phyloP scores from a whole-genome alignment of 2,113 vertebrate genomes.

The Colaptes auratus region DNA sequence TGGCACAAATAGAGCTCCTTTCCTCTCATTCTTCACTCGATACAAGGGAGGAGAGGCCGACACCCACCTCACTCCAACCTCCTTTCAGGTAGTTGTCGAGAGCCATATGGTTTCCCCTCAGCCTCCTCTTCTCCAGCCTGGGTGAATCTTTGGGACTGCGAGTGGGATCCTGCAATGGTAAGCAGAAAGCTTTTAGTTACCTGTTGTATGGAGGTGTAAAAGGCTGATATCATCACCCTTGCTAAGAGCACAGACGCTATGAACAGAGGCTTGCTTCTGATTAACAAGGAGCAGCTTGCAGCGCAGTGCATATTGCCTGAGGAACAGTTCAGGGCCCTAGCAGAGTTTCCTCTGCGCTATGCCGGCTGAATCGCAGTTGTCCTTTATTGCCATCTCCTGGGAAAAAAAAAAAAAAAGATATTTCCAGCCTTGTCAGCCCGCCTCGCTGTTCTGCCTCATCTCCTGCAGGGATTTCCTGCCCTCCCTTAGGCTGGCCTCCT shows the following conservation, averaged over 20 bases:
- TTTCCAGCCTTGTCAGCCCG: neutral
- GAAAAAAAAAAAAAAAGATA: slow-evolving; percentile 5
- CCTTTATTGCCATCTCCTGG: slow-evolving; percentile 69
- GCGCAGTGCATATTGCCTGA: neutral
- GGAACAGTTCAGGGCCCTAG: neutral
- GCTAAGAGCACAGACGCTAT: neutral
- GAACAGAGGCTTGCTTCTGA: neutral
- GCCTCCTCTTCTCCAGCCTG: neutral
- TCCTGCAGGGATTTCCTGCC: slow-evolving; percentile 13
- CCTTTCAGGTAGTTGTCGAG: too few relatives aligned
- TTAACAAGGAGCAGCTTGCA: neutral
- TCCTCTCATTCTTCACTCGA: too few relatives aligned
- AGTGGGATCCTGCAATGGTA: neutral
- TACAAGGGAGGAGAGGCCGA: too few relatives aligned
- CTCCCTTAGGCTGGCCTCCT: neutral
- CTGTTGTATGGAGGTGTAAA: neutral
- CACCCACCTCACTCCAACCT: too few relatives aligned
- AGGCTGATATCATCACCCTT: neutral
- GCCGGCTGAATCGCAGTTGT: neutral
- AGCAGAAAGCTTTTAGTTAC: neutral
- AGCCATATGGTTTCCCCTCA: too few relatives aligned
- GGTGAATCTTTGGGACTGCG: neutral
- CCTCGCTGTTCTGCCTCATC: neutral
- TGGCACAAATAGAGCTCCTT: too few relatives aligned
- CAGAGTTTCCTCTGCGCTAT: rapidly evolving